Percentiles rank a stretch among this genome's conserved stretches.
Conservation (phyloP, 2,888 invertebrate species). For the Platycheirus rosarum region DNA sequence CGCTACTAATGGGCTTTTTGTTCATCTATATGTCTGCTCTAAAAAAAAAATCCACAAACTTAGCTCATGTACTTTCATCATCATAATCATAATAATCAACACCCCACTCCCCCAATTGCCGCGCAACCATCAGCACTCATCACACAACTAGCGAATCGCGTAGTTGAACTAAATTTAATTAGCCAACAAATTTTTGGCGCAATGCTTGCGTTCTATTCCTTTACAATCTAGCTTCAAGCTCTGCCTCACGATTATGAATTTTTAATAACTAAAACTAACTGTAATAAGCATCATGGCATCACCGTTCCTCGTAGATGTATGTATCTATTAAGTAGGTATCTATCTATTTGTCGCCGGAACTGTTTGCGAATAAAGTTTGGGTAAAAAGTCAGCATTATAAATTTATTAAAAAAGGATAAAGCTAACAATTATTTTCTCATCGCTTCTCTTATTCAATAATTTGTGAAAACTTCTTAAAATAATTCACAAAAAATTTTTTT, state of each 20-base stretch:
- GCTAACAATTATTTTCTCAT: too few species aligned
- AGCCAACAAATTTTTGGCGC: constrained; percentile 53
- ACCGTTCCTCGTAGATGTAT: too few species aligned
- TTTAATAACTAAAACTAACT: constrained; percentile 31
- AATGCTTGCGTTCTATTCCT: constrained; percentile 24
- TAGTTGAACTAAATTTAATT: constrained; percentile 47
- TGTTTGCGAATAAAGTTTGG: too few species aligned
- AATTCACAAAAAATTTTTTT: too few species aligned
- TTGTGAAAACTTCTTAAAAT: too few species aligned
- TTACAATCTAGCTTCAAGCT: constrained; percentile 17
- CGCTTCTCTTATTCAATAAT: too few species aligned
- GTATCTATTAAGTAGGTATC: too few species aligned
- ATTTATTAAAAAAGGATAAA: not conserved
- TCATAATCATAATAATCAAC: not conserved
- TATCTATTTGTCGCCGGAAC: too few species aligned
- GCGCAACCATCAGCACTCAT: not conserved
- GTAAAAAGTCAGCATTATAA: too few species aligned
- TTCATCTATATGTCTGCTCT: constrained; percentile 37
- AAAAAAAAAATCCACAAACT: constrained; percentile 21
- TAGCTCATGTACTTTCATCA: constrained; percentile 9
- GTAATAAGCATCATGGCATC: not conserved
- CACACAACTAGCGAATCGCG: not conserved
- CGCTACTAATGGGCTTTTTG: constrained; percentile 63
- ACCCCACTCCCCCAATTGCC: not conserved
- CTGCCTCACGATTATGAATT: constrained; percentile 59